phyloP scores from a whole-genome alignment of 2,113 vertebrate species.

The Mormoops blainvillei region DNA sequence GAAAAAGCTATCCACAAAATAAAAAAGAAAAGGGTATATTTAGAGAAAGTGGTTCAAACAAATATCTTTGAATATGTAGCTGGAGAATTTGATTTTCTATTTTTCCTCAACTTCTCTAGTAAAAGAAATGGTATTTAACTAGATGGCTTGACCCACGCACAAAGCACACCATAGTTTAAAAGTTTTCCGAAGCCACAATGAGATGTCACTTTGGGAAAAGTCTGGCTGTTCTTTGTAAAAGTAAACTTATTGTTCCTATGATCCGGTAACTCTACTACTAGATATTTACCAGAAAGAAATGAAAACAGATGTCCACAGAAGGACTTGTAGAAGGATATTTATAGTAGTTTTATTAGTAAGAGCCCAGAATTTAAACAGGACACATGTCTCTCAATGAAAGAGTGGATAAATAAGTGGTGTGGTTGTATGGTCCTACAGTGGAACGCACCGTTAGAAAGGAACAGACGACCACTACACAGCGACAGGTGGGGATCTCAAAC shows the following conservation, averaged over 20 bases:
- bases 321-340: not conserved
- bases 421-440: not conserved
- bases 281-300: not conserved
- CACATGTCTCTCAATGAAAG: not conserved
- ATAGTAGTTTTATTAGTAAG: not conserved
- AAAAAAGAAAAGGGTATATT: not conserved
- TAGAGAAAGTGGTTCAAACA: not conserved
- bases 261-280: not conserved
- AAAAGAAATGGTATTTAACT: not conserved
- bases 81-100: not conserved
- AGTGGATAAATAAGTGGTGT: not conserved
- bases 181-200: not conserved
- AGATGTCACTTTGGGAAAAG: not conserved
- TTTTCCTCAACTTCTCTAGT: constrained; percentile 1
- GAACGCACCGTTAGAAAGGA: not conserved
- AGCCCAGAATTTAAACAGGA: not conserved
- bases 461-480: not conserved
- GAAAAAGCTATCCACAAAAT: no score
- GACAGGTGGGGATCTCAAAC: not conserved
- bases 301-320: not conserved
- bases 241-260: not conserved
- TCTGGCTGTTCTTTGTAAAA: not conserved
- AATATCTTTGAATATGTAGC: not conserved
- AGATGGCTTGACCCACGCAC: not conserved
- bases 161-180: not conserved